phyloP scores from a whole-genome alignment of 2,797 vertebrate genomes.

The Distichodus sexfasciatus region DNA sequence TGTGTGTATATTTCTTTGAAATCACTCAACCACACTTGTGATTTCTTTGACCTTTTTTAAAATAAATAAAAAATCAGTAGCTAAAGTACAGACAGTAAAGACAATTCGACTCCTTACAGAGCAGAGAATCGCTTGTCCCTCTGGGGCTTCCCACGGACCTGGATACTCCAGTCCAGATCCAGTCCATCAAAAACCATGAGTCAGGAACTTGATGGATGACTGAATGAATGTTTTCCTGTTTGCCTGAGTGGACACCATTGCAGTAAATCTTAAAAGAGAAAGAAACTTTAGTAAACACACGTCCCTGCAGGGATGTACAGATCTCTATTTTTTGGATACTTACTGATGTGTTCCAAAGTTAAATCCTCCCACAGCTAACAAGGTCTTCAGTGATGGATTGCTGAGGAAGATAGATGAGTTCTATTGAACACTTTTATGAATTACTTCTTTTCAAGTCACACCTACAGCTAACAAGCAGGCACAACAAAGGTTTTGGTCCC shows the following conservation, averaged over 20 bases:
- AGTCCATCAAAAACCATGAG: conserved; percentile 78
- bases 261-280: too few species aligned
- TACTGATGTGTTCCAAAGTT: background rate
- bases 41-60: too few species aligned
- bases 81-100: too few species aligned
- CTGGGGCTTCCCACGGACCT: conserved; percentile 74
- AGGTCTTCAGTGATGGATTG: background rate
- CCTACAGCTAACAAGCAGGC: too few species aligned
- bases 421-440: background rate
- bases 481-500: too few species aligned
- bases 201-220: conserved; percentile 72
- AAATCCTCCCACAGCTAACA: background rate
- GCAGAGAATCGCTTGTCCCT: conserved; percentile 77
- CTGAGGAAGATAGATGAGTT: background rate
- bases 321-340: too few species aligned
- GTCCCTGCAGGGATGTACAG: background rate
- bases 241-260: conserved; percentile 50
- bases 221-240: conserved; percentile 72
- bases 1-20: too few species aligned
- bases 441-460: too few species aligned
- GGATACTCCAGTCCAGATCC: conserved; percentile 84
- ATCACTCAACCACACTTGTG: too few species aligned
- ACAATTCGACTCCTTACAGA: too few species aligned
- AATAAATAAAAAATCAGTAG: too few species aligned
- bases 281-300: too few species aligned